These are phyloP conservation scores for Calliphora vicina DNA, from an alignment of 1,140 invertebrate species.

Conservation along the genomic window DNA sequence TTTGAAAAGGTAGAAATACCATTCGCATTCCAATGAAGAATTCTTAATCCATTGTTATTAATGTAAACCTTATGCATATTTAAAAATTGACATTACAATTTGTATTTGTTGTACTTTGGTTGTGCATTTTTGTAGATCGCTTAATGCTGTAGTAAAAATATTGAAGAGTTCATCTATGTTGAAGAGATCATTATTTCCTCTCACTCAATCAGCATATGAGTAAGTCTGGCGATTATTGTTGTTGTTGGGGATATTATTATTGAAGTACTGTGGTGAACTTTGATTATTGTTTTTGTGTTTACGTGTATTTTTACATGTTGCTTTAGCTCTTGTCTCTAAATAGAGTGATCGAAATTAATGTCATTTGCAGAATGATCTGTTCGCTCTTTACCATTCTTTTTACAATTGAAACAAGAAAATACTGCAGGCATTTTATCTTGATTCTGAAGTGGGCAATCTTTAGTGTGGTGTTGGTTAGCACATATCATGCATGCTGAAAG, in stretches of 20 bases:
- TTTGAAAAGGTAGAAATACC: neutral
- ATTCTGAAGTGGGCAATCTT: too few species aligned
- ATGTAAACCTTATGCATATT: neutral
- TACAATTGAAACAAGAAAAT: too few species aligned
- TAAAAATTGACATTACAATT: too few species aligned
- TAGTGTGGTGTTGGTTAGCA: too few species aligned
- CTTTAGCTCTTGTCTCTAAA: too few species aligned
- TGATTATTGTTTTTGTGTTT: neutral
- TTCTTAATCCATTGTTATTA: neutral
- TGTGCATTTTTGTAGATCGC: neutral
- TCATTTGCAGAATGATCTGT: too few species aligned
- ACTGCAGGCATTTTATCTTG: too few species aligned
- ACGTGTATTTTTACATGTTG: neutral
- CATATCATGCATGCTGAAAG: too few species aligned
- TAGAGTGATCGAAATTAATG: too few species aligned
- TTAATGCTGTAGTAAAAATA: neutral
- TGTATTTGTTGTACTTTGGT: neutral
- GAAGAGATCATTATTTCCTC: neutral
- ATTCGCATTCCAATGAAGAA: conserved; percentile 15
- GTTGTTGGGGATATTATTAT: neutral
- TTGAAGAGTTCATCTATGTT: neutral
- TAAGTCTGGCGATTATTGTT: neutral
- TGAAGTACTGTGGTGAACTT: neutral
- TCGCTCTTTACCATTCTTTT: too few species aligned
- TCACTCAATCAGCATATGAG: neutral